These are phyloP conservation scores for Discoglossus pictus DNA, from an alignment of 2,797 vertebrate species.

Conservation along the genomic window DNA sequence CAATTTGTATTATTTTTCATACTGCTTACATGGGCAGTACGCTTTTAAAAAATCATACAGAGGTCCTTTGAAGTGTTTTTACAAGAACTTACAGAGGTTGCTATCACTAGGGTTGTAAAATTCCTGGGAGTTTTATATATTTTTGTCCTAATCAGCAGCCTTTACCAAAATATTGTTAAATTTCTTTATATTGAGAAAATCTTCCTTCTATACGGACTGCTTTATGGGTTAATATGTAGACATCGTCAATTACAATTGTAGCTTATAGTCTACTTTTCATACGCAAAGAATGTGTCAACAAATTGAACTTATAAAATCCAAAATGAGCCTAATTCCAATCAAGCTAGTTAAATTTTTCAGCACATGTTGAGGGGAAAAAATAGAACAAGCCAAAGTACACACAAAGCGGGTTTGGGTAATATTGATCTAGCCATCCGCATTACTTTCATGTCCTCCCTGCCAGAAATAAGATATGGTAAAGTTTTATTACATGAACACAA, in stretches of 20 bases:
- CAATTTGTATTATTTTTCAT: too few relatives aligned
- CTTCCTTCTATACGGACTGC: too few relatives aligned
- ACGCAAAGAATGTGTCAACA: slow-evolving; percentile 33
- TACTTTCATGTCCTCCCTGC: slow-evolving; percentile 23
- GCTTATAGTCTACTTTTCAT: slow-evolving; percentile 33
- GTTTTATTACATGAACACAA: slow-evolving; percentile 30
- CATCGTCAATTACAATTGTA: background rate
- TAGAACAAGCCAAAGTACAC: slow-evolving; percentile 39
- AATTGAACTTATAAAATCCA: slow-evolving; percentile 23
- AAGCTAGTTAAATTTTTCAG: slow-evolving; percentile 32
- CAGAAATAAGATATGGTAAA: slow-evolving; percentile 42
- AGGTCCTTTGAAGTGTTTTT: too few relatives aligned
- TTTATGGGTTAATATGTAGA: slow-evolving; percentile 2
- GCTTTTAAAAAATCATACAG: too few relatives aligned
- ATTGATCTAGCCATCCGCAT: slow-evolving; percentile 29
- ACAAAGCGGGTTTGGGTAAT: slow-evolving; percentile 23
- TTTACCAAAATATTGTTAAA: too few relatives aligned
- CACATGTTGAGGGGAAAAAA: slow-evolving; percentile 26
- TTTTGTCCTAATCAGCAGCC: too few relatives aligned
- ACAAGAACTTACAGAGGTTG: too few relatives aligned
- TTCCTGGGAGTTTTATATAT: too few relatives aligned
- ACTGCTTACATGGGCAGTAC: too few relatives aligned
- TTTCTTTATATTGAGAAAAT: too few relatives aligned
- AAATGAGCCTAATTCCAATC: slow-evolving; percentile 33
- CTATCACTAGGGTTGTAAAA: too few relatives aligned